Evolutionary conservation across 2,797 vertebrate genomes (phyloP), one percentile per base, ranked within the genome.

Genomic region (Phyllotis vaccarum): DNA sequence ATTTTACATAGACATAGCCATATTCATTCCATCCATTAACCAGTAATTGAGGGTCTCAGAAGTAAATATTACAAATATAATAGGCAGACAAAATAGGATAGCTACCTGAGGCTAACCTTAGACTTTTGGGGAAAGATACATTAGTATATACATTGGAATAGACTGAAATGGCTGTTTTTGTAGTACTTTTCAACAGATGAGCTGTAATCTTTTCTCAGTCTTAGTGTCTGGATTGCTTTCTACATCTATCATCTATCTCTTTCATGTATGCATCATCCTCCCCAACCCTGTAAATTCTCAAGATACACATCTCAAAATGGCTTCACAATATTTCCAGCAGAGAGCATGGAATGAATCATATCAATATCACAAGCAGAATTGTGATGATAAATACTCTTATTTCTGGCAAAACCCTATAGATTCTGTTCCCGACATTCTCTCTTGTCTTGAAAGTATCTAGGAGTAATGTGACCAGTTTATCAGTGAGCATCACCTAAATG

Each of bases 171-270:
- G 0, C 9, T 54, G 3, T 22, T 16, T 3, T 9, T 58, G 2
- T 60, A 2, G 1, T 54, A 5, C 3, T 75, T 92, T 95, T 56
- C 54, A 34, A 72, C 0, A 19, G 13, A 58, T 70, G 22, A 8
- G 2, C 29, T 64, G 24, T 34, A 9, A 46, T 5, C 29, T 68
- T 9, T 70, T 9, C 22, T 43, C 70, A 29, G 11, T 75, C 0
- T 88, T 29, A 64, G 4, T n/a, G 8, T 40, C 14, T 83, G 58
- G 68, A 22, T 6, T 11, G 5, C 7, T 86, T 8, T 68, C 12
- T 2, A 19, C 9, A 9, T 24, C 11, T 10, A 52, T 1, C 2
- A n/a, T 0, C 2, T 17, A 1, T 29, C 2, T 76, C 86, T 9
- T 6, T 6, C 11, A 27, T 27, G 1, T 37, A 7, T 7, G 2